These are phyloP conservation scores for Ferrisia virgata DNA, from an alignment of 2,888 invertebrate genomes.

Conservation along the genomic window DNA sequence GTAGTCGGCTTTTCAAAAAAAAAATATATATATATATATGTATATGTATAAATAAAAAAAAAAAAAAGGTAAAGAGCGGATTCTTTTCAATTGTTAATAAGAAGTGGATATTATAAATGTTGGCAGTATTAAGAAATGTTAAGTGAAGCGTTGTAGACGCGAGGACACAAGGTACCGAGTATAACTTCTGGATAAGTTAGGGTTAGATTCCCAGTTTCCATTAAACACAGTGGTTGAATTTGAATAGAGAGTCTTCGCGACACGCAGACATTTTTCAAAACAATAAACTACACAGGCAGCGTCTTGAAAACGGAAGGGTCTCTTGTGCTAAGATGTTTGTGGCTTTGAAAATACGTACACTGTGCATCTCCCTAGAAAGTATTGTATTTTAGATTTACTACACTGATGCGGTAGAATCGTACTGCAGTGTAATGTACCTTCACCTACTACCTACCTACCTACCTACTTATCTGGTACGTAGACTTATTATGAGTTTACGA, in stretches of 20 bases:
- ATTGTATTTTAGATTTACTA: slow-evolving; percentile 2
- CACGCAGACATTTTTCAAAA: not conserved
- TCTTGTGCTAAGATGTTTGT: not conserved
- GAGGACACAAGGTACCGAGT: not conserved
- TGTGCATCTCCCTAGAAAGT: not conserved
- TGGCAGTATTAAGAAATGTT: slow-evolving; percentile 1
- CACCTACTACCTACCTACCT: no score
- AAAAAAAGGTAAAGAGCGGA: not conserved
- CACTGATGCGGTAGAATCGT: not conserved
- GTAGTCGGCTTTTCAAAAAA: slow-evolving; percentile 2
- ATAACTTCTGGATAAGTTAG: slow-evolving; percentile 6
- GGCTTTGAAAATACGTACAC: not conserved
- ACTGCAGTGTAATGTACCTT: no score
- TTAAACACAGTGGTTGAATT: slow-evolving; percentile 11
- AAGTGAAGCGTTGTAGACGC: not conserved
- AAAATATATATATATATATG: no score
- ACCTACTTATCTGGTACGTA: no score
- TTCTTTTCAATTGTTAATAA: slow-evolving; percentile 3
- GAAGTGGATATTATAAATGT: slow-evolving; percentile 6
- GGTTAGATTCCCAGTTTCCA: not conserved
- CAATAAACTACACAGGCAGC: not conserved
- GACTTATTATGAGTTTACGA: no score
- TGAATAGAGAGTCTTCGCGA: not conserved
- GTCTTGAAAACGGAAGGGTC: slow-evolving; percentile 12
- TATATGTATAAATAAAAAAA: no score